phyloP scores from a whole-genome alignment of 1,140 invertebrate genomes.

The Xylocopa sonorina region DNA sequence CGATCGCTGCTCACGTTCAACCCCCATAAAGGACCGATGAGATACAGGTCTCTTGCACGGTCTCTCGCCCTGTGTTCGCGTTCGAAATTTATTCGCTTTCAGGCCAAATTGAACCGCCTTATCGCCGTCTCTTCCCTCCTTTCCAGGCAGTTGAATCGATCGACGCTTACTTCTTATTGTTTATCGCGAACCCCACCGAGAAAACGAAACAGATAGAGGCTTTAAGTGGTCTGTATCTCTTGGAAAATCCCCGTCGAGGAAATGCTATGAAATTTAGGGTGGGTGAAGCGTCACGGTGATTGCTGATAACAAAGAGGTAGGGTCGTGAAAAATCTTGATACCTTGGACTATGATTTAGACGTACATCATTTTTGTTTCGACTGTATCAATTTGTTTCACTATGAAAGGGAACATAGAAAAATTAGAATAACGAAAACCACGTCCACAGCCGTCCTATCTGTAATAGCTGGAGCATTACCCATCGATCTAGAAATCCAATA shows the following conservation, averaged over 20 bases:
- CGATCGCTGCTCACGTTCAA: slow-evolving; percentile 20
- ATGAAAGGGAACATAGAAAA: too few species aligned
- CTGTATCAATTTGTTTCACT: too few species aligned
- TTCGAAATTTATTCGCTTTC: slow-evolving; percentile 40
- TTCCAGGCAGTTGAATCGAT: neutral
- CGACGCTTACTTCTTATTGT: neutral
- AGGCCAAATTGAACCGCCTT: slow-evolving; percentile 26
- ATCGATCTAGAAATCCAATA: too few species aligned
- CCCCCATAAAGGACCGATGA: slow-evolving; percentile 1
- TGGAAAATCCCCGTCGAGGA: neutral
- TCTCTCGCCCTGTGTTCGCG: neutral
- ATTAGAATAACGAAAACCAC: too few species aligned
- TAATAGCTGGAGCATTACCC: too few species aligned
- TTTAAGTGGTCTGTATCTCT: neutral
- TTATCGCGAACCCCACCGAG: neutral
- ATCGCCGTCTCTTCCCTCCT: slow-evolving; percentile 18
- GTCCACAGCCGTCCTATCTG: too few species aligned
- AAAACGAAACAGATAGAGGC: neutral
- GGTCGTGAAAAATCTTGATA: too few species aligned
- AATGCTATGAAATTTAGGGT: neutral
- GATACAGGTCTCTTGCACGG: too few species aligned
- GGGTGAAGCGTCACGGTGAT: neutral
- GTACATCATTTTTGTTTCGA: too few species aligned
- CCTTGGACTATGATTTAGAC: too few species aligned
- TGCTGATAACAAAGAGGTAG: too few species aligned